Evolutionary conservation across 2,797 vertebrate genomes (phyloP), one percentile per base, ranked within the genome.

Genomic region (Poliocrania exsul): DNA sequence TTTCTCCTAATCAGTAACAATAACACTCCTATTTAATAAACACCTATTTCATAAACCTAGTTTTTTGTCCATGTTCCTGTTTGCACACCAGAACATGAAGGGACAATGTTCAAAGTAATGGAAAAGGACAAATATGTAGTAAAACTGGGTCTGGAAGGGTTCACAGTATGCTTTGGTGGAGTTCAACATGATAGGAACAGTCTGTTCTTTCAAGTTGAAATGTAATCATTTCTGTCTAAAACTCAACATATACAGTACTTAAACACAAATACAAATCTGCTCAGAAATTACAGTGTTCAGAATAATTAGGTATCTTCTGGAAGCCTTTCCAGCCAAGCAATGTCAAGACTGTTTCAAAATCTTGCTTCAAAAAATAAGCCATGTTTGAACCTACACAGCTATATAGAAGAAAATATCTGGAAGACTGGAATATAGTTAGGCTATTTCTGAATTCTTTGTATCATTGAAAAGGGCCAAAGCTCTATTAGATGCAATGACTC

Each of bases 151-250:
- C 90, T 73, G 23, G 37, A 37, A 83, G 19, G 19, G 37, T 91
- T 90, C 61, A 82, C 46, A 86, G 71, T 26, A 58, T 56, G 28
- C 51, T 79, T 69, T 54, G 16, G 13, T 83, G 23, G 28, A 88
- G 58, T 51, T 84, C 42, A 89, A 83, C n/a, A 40, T 62, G 37
- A 89, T 33, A 95, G 69, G 84, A 61, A 58, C 74, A 74, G 35
- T 37, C 62, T 89, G 51, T 86, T 95, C 69, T 84, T 94, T 89
- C 66, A 92, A 70, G 57, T 80, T 72, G 44, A 90, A 69, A 92
- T 50, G 5, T 24, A 87, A n/a, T 73, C 5, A 91, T 64, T 69
- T 67, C 72, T 93, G 50, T 66, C 35, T 64, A 47, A 42, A 92
- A 92, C 10, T 66, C 31, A 72, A 65, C 66, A 69, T 37, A 69